Base-by-base conservation (phyloP, 2,113 vertebrate species). In the Polyodon spathula region DNA sequence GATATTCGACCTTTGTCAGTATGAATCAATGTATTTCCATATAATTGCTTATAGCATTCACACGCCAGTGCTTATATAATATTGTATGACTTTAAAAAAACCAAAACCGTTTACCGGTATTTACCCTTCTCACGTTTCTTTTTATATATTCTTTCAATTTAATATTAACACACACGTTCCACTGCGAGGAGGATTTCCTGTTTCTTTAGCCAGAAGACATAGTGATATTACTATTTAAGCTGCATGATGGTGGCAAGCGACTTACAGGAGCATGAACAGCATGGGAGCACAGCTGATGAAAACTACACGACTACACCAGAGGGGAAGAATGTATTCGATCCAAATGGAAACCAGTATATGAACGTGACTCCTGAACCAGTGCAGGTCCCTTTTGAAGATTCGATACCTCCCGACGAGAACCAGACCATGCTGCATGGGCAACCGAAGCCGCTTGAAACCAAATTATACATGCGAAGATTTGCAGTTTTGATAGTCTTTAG, bases 401-500 rank as follows among this genome's bases (percentile, higher is more conserved):
- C 39, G 77, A 72, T 74, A 56, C 73, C 66, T 4, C 67, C 78
- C 16, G 79, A 73, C 52, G 88, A 88, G 57, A 72, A 58, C 7
- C 63, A 75, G 51, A 56, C 66, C 58, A 88, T 88, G 86, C 80
- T 89, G 40, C 70, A 74, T 0, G 58, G 27, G 4, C 54, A 55
- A 1, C 27, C 40, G 27, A 64, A 54, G 4, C 37, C 5, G 51
- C 51, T 67, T 12, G 65, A 86, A 66, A 69, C 84, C 1, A 60
- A 63, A 4, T 78, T 96, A 16, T 93, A 88, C 40, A 6, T 63
- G 63, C 78, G 80, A 60, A 77, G 94, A 37, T 92, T 97, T 69
- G 79, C 65, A 0, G 91, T 97, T 55, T 84, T 98, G 9, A 51
- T 76, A 1, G 79, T 95, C 0, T 98, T 98, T 85, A 91, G 93